phyloP scores from a whole-genome alignment of 2,888 invertebrate genomes.

The Aelia acuminata region DNA sequence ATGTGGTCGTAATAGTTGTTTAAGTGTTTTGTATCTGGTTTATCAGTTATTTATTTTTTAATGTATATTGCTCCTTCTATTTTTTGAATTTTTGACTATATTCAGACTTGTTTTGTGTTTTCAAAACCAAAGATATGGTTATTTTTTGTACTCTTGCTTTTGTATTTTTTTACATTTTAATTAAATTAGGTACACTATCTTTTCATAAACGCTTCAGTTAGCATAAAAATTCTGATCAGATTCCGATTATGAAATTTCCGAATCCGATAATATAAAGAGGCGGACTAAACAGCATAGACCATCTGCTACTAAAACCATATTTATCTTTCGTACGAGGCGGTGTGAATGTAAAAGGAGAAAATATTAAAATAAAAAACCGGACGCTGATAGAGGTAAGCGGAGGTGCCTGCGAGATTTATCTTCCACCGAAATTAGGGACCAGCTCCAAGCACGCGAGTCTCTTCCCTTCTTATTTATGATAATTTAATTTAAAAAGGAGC shows the following conservation, averaged over 20 bases:
- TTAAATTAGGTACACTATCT: too few relatives aligned
- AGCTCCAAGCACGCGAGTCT: background rate
- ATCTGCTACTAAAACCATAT: constrained; percentile 15
- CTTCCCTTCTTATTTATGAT: constrained; percentile 6
- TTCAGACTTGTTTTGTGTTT: too few relatives aligned
- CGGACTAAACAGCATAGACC: background rate
- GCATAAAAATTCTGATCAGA: background rate
- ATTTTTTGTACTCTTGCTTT: too few relatives aligned
- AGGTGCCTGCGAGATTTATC: constrained; percentile 7
- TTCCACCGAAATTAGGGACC: constrained; percentile 13
- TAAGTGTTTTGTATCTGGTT: too few relatives aligned
- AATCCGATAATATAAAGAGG: background rate
- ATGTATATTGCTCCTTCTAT: too few relatives aligned
- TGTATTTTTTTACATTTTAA: too few relatives aligned
- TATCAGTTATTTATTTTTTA: too few relatives aligned
- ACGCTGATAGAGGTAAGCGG: background rate
- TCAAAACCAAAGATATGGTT: too few relatives aligned
- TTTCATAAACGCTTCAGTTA: too few relatives aligned
- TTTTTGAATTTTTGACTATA: too few relatives aligned
- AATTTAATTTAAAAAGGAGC: constrained; percentile 48
- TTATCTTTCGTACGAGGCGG: constrained; percentile 37
- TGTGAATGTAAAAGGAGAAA: constrained; percentile 26
- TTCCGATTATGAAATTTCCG: background rate
- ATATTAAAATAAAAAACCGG: constrained; percentile 25
- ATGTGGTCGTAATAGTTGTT: too few relatives aligned